Evolutionary conservation across 2,888 invertebrate genomes (phyloP).

Genomic region (Zonitis immaculata): DNA sequence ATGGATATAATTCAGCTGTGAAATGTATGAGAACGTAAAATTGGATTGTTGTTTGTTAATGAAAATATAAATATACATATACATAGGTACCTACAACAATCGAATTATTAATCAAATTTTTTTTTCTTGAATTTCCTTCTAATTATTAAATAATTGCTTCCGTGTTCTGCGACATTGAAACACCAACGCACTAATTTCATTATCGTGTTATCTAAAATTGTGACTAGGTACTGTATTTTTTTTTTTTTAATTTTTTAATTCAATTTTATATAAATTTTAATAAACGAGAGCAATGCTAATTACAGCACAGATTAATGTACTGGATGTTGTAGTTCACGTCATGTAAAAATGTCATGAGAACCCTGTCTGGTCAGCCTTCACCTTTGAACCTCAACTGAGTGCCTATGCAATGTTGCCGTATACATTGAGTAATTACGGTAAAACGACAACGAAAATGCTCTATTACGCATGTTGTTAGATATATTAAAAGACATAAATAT

Average conservation of each 20-base stretch:
- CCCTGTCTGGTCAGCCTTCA: constrained; percentile 31
- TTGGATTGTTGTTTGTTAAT: too few relatives aligned
- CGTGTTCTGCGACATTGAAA: constrained; percentile 7
- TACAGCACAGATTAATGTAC: constrained; percentile 42
- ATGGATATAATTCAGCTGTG: constrained; percentile 24
- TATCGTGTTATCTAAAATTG: constrained; percentile 8
- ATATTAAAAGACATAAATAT: background rate
- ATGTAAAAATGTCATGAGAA: constrained; percentile 40
- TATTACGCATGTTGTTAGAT: background rate
- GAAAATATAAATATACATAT: too few relatives aligned
- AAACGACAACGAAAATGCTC: background rate
- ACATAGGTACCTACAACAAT: too few relatives aligned
- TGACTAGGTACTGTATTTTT: background rate
- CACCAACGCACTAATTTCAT: constrained; percentile 19
- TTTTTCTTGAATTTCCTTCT: background rate
- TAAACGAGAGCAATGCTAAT: constrained; percentile 43
- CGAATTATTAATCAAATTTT: too few relatives aligned
- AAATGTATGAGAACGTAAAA: constrained; percentile 19
- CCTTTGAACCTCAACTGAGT: constrained; percentile 26
- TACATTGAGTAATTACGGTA: constrained; percentile 13
- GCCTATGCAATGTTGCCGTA: constrained; percentile 16
- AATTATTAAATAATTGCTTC: constrained; percentile 10
- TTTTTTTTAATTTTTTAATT: background rate
- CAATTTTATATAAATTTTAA: constrained; percentile 31
- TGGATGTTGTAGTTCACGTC: constrained; percentile 38